Evolutionary conservation across 2,797 vertebrate genomes (phyloP).

Genomic region (Anguilla megastoma): DNA sequence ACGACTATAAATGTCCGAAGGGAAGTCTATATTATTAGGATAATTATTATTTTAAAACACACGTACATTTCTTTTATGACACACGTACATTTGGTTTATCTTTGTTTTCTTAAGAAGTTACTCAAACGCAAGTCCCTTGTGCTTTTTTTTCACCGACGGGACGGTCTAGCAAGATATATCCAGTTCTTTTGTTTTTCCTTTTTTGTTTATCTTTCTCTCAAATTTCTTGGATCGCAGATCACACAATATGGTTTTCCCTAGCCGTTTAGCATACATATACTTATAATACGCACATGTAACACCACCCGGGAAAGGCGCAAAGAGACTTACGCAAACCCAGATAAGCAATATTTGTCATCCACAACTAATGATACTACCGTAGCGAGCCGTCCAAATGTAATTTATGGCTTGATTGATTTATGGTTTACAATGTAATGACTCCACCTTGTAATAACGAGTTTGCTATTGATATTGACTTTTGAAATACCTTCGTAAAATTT

Average conservation of each 20-base stretch:
- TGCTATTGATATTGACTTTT: background rate
- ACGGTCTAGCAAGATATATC: background rate
- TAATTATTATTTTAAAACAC: background rate
- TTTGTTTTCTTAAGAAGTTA: background rate
- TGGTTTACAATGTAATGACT: background rate
- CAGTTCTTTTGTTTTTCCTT: background rate
- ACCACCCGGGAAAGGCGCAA: background rate
- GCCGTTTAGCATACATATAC: background rate
- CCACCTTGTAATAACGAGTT: constrained; percentile 3
- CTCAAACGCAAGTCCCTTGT: constrained; percentile 2
- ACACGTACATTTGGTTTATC: background rate
- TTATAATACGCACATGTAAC: background rate
- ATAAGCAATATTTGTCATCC: constrained; percentile 3
- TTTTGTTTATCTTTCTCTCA: background rate
- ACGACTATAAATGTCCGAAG: background rate
- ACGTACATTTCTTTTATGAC: background rate
- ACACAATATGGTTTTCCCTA: background rate
- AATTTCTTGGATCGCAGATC: background rate
- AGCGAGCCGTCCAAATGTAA: background rate
- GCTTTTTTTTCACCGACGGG: constrained; percentile 12
- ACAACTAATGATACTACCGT: constrained; percentile 12
- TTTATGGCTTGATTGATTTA: constrained; percentile 15
- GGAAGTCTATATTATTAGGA: background rate
- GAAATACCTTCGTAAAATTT: background rate
- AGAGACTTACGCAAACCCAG: constrained; percentile 18